A percentile compares a stretch with the other conserved stretches of the same genome.
These are phyloP conservation scores for Pegoplata infirma DNA, from an alignment of 2,888 invertebrate species.

Conservation along the genomic window DNA sequence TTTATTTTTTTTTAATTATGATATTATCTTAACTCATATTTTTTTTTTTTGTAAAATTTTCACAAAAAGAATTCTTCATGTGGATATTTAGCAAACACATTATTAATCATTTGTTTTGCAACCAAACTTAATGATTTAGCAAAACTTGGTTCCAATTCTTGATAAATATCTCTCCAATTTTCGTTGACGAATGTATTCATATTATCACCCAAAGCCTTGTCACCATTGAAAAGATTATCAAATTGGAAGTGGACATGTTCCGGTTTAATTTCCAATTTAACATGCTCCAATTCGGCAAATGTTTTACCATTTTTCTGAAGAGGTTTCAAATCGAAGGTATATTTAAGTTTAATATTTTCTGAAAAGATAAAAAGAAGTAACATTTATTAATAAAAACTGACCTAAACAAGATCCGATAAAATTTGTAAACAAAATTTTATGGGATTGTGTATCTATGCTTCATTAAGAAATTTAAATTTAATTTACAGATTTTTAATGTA, in stretches of 20 bases:
- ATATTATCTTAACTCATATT: neutral
- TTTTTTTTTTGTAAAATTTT: neutral
- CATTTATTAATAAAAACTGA: too few species aligned
- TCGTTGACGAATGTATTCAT: constrained; percentile 79
- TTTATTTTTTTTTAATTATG: neutral
- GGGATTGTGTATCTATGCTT: too few species aligned
- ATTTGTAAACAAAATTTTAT: too few species aligned
- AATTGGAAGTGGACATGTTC: constrained; percentile 67
- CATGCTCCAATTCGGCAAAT: constrained; percentile 53
- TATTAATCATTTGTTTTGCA: constrained; percentile 27
- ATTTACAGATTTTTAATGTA: too few species aligned
- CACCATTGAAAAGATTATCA: constrained; percentile 77
- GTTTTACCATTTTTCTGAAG: constrained; percentile 50
- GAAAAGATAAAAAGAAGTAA: constrained; percentile 2
- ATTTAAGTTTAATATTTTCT: constrained; percentile 41
- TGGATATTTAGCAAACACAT: constrained; percentile 28
- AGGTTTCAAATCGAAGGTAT: constrained; percentile 42
- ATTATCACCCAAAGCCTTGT: constrained; percentile 77
- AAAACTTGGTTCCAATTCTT: constrained; percentile 33
- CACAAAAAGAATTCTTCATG: constrained; percentile 13
- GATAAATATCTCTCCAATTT: constrained; percentile 73
- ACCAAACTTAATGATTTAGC: constrained; percentile 26
- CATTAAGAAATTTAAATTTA: too few species aligned
- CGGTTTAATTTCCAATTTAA: constrained; percentile 54
- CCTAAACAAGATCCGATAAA: too few species aligned